Evolutionary conservation across 2,888 invertebrate genomes (phyloP), one percentile per base, ranked within the genome.

Genomic region (Drosophila robusta): DNA sequence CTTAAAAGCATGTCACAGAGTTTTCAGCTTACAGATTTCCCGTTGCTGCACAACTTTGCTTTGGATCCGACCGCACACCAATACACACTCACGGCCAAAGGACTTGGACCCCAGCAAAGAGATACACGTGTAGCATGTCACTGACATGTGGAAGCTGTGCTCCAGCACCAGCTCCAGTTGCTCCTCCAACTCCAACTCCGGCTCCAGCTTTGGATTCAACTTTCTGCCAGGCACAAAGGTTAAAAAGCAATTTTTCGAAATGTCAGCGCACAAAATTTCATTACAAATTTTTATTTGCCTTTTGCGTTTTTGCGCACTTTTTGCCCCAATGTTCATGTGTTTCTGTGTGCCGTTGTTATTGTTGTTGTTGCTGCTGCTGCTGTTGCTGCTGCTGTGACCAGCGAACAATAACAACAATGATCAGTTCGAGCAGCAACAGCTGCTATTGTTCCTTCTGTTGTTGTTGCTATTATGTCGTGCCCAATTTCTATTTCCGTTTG

Each of bases 1-100:
- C 83, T 88, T 83, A 84, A 88, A 83, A 88, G 89, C 89, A 83
- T 83, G 87, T 88, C 83, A 88, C 83, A 88, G 89, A 83, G 87
- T 83, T 83, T 88, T 70, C 81, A 89, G 89, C 75, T 83, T 83
- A 86, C 89, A 83, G 89, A 83, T 83, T 83, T 86, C 4, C 11
- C 74, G 78, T 67, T 77, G 84, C 88, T 79, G 86, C 86, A 87
- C 86, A 84, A 82, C 73, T 82, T 86, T 85, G 62, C 56, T 72
- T 72, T 68, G 61, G 62, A 41, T 26, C 26, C 36, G 49, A 46
- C 29, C 58, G 69, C 74, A 51, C 50, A 55, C 49, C 46, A 38
- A 62, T 32, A 54, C 50, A 46, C 26, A 46, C 26, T 14, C 16
- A 12, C 45, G 38, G 36, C 5, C 36, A 8, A 1, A 6, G 24